Percentiles rank a stretch among this genome's conserved stretches.
These are phyloP conservation scores for Saguinus imperator DNA, from an alignment of 2,113 vertebrate genomes.

Conservation along the genomic window DNA sequence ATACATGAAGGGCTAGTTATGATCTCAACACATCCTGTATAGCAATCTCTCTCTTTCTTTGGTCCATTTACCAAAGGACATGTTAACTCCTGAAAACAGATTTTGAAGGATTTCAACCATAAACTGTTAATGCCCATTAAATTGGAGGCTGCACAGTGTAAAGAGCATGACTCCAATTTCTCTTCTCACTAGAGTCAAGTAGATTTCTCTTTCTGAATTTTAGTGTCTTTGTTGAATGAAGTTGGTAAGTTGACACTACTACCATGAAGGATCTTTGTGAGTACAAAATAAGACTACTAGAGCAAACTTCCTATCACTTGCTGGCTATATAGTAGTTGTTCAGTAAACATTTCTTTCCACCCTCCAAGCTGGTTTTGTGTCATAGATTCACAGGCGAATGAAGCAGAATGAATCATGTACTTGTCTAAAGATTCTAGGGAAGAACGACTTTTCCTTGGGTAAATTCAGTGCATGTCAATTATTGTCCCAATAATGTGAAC, in stretches of 20 bases:
- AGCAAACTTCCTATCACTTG: background rate
- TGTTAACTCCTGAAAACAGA: background rate
- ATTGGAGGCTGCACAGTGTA: background rate
- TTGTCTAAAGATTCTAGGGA: background rate
- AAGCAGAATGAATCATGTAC: background rate
- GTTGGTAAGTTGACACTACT: background rate
- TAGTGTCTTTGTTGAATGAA: background rate
- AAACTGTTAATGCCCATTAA: background rate
- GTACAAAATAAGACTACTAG: background rate
- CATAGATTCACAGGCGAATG: background rate
- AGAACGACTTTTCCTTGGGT: background rate
- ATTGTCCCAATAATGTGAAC: background rate
- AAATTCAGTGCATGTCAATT: constrained; percentile 8
- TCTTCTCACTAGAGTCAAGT: background rate
- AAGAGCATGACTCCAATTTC: background rate
- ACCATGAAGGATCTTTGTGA: background rate
- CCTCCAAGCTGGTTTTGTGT: background rate
- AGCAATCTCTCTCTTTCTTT: background rate
- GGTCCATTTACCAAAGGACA: background rate
- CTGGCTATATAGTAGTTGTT: background rate
- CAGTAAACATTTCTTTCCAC: background rate
- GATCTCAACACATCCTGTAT: background rate
- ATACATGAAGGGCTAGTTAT: background rate
- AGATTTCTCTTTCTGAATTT: background rate
- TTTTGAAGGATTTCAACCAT: background rate